Evolutionary conservation across 1,140 invertebrate species (phyloP).

Genomic region (Myzus persicae): DNA sequence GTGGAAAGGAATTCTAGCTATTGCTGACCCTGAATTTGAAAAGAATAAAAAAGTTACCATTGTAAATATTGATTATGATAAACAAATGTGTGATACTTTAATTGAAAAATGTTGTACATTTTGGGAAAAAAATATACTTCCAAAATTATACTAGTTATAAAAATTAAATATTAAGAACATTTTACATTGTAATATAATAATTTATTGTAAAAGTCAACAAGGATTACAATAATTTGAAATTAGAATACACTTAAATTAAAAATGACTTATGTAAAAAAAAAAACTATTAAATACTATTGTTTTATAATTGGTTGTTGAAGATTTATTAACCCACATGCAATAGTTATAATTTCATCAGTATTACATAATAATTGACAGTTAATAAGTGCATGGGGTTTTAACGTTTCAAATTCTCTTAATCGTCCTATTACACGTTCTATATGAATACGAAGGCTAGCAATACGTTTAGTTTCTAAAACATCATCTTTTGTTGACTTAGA

Average conservation of each 20-base stretch:
- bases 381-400: too few species aligned
- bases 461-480: too few species aligned
- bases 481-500: too few species aligned
- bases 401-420: too few species aligned
- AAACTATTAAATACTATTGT: background rate
- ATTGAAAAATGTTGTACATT: background rate
- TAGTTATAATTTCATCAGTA: background rate
- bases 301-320: background rate
- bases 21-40: conserved; percentile 12
- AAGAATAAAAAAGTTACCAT: background rate
- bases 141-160: background rate
- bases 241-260: background rate
- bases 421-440: conserved; percentile 4
- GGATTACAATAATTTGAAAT: background rate
- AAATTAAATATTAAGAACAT: background rate
- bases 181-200: background rate
- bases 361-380: too few species aligned
- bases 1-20: background rate
- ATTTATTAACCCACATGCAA: conserved; percentile 6
- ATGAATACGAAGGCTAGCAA: background rate
- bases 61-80: background rate
- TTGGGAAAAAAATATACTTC: background rate
- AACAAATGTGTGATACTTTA: background rate
- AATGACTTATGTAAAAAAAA: background rate
- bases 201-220: background rate